Evolutionary conservation across 2,797 vertebrate genomes (phyloP), one percentile per base, ranked within the genome.

Genomic region (Sus cebifrons): DNA sequence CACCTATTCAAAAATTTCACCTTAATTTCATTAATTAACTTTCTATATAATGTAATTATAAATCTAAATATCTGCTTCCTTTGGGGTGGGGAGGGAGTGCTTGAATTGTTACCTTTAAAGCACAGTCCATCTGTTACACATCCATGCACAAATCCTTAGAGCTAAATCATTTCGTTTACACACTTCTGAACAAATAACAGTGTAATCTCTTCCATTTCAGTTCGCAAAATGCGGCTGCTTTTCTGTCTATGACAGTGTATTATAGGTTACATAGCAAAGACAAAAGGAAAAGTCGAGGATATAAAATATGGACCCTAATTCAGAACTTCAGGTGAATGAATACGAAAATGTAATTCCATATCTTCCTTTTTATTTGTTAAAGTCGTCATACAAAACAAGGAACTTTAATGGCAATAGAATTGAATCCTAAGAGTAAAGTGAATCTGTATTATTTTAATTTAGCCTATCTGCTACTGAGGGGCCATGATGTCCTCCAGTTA

Each of bases 71-170:
- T 85, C 29, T 0, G 58, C 12, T 87, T 40, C 52, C 4, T n/a
- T 25, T 21, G 71, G 23, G 40, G 9, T 67, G 44, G 44, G 44
- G 44, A 49, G 44, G 44, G 44, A 49, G 44, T 49, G 44, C 20
- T 92, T 90, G 21, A 52, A 73, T 20, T 52, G 54, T 49, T 67
- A 93, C 32, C 5, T 93, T 87, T 18, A 96, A 90, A 92, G 17
- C 62, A 25, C 84, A 21, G 79, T 90, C 56, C 79, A 11, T 62
- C 58, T 89, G 21, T 77, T 81, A 81, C 36, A 81, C 44, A 74
- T 96, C n/a, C 75, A 52, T 93, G 27, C 40, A 95, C 29, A 88
- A 87, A 96, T 82, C 16, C 52, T 96, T 32, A 94, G 67, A 67
- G 18, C 12, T 74, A 87, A 91, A 49, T 86, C 56, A 84, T 73